Base-by-base conservation (phyloP, 2,113 vertebrate genomes). In the Cyprinodon tularosa region DNA sequence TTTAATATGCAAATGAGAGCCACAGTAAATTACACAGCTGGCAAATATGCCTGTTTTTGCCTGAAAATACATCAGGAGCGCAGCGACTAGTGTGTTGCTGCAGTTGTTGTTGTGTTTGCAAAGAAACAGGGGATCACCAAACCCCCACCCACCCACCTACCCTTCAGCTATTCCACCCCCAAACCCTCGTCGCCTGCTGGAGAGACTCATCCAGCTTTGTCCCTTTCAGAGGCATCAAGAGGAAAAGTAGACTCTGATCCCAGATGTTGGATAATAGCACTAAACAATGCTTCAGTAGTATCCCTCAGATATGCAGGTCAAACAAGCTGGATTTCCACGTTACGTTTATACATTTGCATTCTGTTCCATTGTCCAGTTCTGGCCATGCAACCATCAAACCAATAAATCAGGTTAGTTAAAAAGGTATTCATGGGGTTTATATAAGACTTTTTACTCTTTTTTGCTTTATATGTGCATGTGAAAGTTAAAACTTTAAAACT, bases 1-100 rank as follows among this genome's bases (percentile, higher is more conserved):
- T 97, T 98, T 96, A 97, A 97, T 98, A 99, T 99, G 97, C 95
- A 99, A 99, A 99, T 98, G 94, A 96, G 96, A 95, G 94, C 91
- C 88, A 92, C 94, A 95, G 95, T 95, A 96, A 97, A 98, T 97
- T 97, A 97, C 94, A 95, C 97, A 98, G 96, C 96, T 97, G 95
- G 96, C 96, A 97, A 97, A 97, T 97, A 96, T 95, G 96, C 96
- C 96, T 96, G 95, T 96, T 97, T 98, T 91, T 91, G 90, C 92
- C 91, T 93, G 92, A 93, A 94, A 93, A 94, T 94, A 92, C 87
- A 93, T 91, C 92, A 94, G 86, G 86, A 93, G 90, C 85, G 86
- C 88, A 92, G 89, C 77, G 80, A 93, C 88, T 88, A 89, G 84
- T 87, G 89, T 89, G 86, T 88, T 89, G 81, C 78, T 83, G 85